phyloP scores from a whole-genome alignment of 2,113 vertebrate genomes.

The Limnothrissa miodon region DNA sequence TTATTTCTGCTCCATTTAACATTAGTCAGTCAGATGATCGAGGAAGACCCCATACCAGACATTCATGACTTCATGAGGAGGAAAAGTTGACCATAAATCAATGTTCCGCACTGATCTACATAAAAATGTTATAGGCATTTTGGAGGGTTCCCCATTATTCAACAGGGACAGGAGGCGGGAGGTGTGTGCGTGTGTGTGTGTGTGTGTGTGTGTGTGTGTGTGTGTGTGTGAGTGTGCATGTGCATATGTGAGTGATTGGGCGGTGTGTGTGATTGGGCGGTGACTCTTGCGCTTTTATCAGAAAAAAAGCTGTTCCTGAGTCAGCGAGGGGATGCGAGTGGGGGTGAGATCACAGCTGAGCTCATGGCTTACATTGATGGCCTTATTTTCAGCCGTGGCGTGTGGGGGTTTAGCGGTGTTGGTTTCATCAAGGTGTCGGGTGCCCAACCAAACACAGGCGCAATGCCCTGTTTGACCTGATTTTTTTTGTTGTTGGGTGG shows the following conservation, averaged over 20 bases:
- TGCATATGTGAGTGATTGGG: no score
- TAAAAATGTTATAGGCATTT: background rate
- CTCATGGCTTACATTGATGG: background rate
- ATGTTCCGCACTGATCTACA: slow-evolving; percentile 6
- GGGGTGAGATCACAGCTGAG: background rate
- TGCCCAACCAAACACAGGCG: background rate
- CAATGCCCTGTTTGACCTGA: background rate
- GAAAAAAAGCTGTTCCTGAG: background rate
- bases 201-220: background rate
- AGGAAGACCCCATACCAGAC: slow-evolving; percentile 2
- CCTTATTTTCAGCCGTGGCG: background rate
- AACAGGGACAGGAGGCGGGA: background rate
- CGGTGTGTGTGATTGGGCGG: background rate
- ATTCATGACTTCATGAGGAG: background rate
- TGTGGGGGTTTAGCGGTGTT: background rate
- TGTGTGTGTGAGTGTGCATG: background rate
- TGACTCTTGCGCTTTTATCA: slow-evolving; percentile 9
- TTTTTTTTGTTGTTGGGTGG: no score
- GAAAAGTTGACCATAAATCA: background rate
- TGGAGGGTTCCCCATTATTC: background rate
- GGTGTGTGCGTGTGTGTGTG: background rate
- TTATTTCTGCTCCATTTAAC: background rate
- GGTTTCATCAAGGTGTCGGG: background rate
- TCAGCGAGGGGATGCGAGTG: background rate
- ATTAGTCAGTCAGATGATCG: background rate